Conservation (phyloP, 2,113 vertebrate genomes). For the Mustela nigripes region DNA sequence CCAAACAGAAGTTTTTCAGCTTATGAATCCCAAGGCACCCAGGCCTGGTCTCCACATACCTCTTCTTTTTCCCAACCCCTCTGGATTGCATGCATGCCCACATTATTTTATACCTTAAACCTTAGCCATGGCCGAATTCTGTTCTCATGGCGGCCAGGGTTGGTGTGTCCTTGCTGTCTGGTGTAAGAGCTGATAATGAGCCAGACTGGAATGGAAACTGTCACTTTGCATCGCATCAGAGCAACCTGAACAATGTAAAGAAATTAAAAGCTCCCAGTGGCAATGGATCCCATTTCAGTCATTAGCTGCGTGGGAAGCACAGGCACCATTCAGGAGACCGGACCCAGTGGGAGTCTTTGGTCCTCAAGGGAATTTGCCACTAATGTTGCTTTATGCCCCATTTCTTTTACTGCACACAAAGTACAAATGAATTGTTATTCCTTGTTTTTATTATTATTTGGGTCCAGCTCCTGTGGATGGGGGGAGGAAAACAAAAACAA, state of each 20-base stretch:
- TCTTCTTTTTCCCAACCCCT: conserved; percentile 40
- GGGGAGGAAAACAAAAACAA: background rate
- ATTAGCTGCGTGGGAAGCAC: conserved; percentile 87
- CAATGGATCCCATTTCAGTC: conserved; percentile 89
- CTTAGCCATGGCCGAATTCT: conserved; percentile 67
- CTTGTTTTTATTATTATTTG: conserved; percentile 88
- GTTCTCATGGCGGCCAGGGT: background rate
- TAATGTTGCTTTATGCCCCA: conserved; percentile 89
- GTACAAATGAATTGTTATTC: conserved; percentile 85
- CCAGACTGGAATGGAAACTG: conserved; percentile 86
- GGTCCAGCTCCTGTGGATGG: conserved; percentile 70
- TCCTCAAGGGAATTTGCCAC: conserved; percentile 86
- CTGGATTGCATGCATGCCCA: conserved; percentile 53
- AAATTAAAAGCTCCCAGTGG: conserved; percentile 92
- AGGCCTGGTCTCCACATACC: background rate
- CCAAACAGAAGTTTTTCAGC: background rate
- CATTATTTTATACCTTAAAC: conserved; percentile 59
- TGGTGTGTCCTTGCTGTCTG: conserved; percentile 12
- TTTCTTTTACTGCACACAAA: conserved; percentile 88
- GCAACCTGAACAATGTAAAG: conserved; percentile 88
- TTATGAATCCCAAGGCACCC: background rate
- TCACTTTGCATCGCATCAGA: conserved; percentile 88
- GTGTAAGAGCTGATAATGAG: conserved; percentile 87
- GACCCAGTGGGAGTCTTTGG: conserved; percentile 83
- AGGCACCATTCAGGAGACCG: conserved; percentile 89